Evolutionary conservation across 2,888 invertebrate species (phyloP).

Genomic region (Brenthis daphne): DNA sequence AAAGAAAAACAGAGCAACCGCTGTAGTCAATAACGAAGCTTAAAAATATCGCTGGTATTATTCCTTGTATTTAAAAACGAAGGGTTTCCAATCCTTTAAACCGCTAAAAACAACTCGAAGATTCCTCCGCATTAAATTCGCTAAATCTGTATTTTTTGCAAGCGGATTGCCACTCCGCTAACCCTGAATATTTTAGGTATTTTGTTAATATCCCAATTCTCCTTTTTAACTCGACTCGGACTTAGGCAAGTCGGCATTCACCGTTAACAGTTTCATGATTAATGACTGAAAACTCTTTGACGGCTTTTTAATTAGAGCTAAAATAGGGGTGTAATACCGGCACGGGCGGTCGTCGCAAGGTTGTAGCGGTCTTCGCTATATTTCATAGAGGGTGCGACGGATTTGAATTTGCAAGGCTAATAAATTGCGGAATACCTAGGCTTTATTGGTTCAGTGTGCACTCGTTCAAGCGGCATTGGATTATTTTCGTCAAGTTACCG

Average conservation of each 20-base stretch:
- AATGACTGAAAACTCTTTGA: constrained; percentile 83
- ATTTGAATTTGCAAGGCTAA: constrained; percentile 81
- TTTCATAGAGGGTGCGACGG: constrained; percentile 73
- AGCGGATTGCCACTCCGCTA: constrained; percentile 72
- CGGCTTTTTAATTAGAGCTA: constrained; percentile 83
- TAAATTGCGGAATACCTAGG: constrained; percentile 80
- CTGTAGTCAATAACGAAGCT: constrained; percentile 73
- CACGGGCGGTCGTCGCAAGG: constrained; percentile 60
- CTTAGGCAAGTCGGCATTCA: constrained; percentile 76
- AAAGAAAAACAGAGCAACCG: constrained; percentile 54
- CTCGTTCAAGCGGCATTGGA: constrained; percentile 67
- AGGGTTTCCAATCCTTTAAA: constrained; percentile 74
- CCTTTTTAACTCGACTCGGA: constrained; percentile 66
- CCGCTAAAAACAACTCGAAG: constrained; percentile 72
- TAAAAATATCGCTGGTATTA: constrained; percentile 73
- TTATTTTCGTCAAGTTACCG: constrained; percentile 64
- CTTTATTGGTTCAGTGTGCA: constrained; percentile 77
- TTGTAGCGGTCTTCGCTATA: constrained; percentile 74
- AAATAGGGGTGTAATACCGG: constrained; percentile 78
- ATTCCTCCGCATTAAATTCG: constrained; percentile 64
- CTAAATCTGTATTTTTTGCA: constrained; percentile 68
- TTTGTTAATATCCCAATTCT: constrained; percentile 78
- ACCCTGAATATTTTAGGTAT: constrained; percentile 76
- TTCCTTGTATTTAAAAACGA: constrained; percentile 62
- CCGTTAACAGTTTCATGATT: constrained; percentile 82